Percentiles rank a stretch among this genome's conserved stretches.
Conservation (phyloP, 2,888 invertebrate species). For the Parnassius mnemosyne region DNA sequence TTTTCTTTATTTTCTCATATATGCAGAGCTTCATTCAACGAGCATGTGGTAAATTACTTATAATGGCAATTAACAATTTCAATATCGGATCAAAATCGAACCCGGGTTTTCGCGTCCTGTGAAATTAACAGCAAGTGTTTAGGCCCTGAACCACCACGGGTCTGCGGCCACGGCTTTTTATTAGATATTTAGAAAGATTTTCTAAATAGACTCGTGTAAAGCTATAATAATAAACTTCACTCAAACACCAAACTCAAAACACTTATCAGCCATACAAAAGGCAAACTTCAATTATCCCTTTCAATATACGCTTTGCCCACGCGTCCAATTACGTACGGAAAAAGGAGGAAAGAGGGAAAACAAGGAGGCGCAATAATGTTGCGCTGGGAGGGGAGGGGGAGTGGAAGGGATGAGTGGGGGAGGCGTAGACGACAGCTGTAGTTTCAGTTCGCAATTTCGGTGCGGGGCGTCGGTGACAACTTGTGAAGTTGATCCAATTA, state of each 20-base stretch:
- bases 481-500: constrained; percentile 1
- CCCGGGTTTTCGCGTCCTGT: no score
- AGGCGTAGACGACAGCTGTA: constrained; percentile 31
- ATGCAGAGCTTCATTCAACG: no score
- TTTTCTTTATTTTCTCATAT: no score
- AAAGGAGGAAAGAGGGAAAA: constrained; percentile 29
- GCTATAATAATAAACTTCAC: constrained; percentile 1
- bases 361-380: constrained; percentile 30
- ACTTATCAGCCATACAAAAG: constrained; percentile 23
- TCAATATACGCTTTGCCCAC: constrained; percentile 27
- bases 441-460: constrained; percentile 32
- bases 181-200: no score
- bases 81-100: no score
- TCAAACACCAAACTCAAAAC: constrained; percentile 13
- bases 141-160: no score
- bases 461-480: not conserved
- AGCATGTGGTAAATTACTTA: no score
- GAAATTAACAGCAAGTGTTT: no score
- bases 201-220: not conserved
- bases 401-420: constrained; percentile 20
- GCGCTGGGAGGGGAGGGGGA: constrained; percentile 14
- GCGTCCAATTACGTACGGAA: constrained; percentile 33
- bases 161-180: no score
- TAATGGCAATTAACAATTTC: no score
- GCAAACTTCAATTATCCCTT: constrained; percentile 29